Conservation (phyloP, 1,140 invertebrate genomes). For the Rhynchophorus ferrugineus region DNA sequence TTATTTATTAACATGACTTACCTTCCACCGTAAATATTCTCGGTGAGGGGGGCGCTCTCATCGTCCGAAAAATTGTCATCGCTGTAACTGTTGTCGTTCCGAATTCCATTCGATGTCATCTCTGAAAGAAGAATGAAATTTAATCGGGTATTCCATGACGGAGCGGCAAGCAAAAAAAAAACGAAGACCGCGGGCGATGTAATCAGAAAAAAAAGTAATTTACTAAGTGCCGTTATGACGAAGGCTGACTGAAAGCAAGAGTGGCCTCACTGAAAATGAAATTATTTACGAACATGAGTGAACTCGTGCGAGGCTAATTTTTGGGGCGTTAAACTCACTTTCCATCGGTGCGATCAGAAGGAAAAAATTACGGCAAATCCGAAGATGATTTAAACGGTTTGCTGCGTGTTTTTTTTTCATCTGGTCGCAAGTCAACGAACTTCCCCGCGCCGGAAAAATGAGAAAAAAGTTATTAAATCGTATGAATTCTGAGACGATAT, state of each 20-base stretch:
- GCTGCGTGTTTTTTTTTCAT: too few species aligned
- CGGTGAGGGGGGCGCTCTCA: conserved; percentile 71
- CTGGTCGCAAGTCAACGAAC: too few species aligned
- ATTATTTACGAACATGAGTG: background rate
- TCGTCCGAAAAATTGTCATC: conserved; percentile 75
- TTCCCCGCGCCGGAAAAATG: too few species aligned
- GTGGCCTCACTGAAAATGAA: background rate
- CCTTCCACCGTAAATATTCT: conserved; percentile 82
- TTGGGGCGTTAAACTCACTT: background rate
- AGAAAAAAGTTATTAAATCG: too few species aligned
- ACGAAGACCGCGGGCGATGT: background rate
- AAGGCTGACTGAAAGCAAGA: background rate
- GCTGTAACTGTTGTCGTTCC: conserved; percentile 53
- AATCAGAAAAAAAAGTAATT: background rate
- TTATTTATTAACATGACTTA: conserved; percentile 41
- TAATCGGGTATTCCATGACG: background rate
- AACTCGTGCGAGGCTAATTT: background rate
- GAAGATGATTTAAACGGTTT: too few species aligned
- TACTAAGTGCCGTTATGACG: background rate
- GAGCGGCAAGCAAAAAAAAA: background rate
- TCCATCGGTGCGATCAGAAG: too few species aligned
- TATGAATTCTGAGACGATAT: too few species aligned
- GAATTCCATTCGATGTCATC: conserved; percentile 51
- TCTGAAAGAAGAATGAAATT: conserved; percentile 36
- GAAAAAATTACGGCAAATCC: too few species aligned